phyloP scores from a whole-genome alignment of 2,888 invertebrate genomes.

The Cephus nigrinus region DNA sequence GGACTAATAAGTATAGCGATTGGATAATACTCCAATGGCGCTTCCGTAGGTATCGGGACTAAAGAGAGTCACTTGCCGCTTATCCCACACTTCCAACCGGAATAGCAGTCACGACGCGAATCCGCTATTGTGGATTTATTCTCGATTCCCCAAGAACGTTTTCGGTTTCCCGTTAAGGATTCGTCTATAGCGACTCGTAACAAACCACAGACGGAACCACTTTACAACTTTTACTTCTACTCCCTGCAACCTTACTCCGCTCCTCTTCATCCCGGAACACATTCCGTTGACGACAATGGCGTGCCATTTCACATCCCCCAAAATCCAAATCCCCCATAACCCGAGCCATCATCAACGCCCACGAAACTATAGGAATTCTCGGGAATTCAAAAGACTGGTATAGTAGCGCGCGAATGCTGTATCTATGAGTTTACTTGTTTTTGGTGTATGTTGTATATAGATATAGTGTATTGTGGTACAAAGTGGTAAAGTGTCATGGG shows the following conservation, averaged over 20 bases:
- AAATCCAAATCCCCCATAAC: neutral
- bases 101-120: constrained; percentile 23
- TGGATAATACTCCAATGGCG: constrained; percentile 35
- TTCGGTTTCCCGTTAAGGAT: constrained; percentile 16
- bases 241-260: neutral
- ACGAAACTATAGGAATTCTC: neutral
- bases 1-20: constrained; percentile 42
- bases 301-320: neutral
- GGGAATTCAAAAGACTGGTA: neutral
- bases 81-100: neutral
- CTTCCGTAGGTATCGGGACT: constrained; percentile 3
- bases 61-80: constrained; percentile 27
- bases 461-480: neutral
- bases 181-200: constrained; percentile 16
- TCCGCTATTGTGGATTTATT: constrained; percentile 34
- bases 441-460: neutral
- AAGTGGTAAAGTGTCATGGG: neutral
- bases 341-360: neutral
- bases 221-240: constrained; percentile 22
- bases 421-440: neutral
- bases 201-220: constrained; percentile 18
- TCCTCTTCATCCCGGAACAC: constrained; percentile 9
- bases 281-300: neutral
- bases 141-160: constrained; percentile 24
- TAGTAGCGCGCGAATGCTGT: neutral